Percentiles rank a stretch among this genome's conserved stretches.
phyloP scores from a whole-genome alignment of 2,797 vertebrate species.

The Alectoris magna region DNA sequence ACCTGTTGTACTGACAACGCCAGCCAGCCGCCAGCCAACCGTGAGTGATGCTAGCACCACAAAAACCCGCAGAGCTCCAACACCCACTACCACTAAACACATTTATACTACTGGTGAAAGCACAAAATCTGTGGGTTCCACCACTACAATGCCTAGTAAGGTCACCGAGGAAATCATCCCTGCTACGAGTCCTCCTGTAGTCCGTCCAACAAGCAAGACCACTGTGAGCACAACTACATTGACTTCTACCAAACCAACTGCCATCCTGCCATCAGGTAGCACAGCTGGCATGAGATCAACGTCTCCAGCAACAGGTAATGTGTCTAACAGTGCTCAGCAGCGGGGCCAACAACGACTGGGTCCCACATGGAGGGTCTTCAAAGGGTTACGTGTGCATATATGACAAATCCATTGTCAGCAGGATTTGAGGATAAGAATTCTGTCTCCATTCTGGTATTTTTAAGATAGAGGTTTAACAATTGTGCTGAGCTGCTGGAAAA shows the following conservation, averaged over 20 bases:
- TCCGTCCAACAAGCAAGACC: conserved; percentile 60
- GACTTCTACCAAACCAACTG: conserved; percentile 65
- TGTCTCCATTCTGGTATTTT: background rate
- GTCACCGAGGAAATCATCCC: conserved; percentile 19
- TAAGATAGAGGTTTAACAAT: background rate
- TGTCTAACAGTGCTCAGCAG: background rate
- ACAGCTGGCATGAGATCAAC: conserved; percentile 29
- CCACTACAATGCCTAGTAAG: conserved; percentile 59
- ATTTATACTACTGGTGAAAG: conserved; percentile 49
- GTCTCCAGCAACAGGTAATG: conserved; percentile 77
- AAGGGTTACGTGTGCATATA: background rate
- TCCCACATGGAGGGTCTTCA: background rate
- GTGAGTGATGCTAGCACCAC: conserved; percentile 41
- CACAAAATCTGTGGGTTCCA: conserved; percentile 69
- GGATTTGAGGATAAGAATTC: background rate
- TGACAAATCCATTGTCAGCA: background rate
- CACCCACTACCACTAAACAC: conserved; percentile 32
- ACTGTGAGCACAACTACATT: conserved; percentile 63
- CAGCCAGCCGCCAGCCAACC: background rate
- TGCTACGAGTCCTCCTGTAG: conserved; percentile 64
- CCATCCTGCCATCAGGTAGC: conserved; percentile 30
- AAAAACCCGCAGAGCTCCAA: background rate
- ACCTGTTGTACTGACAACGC: conserved; percentile 37
- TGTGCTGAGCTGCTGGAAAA: background rate
- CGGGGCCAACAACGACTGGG: background rate